Evolutionary conservation across 2,888 invertebrate species (phyloP).

Genomic region (Macrostomum cliftonense): DNA sequence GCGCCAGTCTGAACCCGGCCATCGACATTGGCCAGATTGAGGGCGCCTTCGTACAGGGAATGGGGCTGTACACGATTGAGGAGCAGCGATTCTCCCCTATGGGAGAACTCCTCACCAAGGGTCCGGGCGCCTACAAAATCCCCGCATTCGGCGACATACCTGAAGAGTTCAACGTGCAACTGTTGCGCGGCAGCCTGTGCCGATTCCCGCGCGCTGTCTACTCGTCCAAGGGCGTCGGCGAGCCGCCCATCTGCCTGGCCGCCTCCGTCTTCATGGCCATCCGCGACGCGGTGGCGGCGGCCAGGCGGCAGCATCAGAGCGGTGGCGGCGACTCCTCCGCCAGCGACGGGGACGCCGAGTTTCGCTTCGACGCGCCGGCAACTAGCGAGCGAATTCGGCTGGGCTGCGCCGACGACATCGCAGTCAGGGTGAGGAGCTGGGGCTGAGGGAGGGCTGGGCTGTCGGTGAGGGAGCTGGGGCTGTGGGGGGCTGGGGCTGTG

Average conservation of each 20-base stretch:
- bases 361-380: constrained; percentile 57
- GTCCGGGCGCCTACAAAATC: constrained; percentile 80
- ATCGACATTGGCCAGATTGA: constrained; percentile 27
- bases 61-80: constrained; percentile 1
- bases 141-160: constrained; percentile 83
- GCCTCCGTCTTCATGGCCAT: constrained; percentile 73
- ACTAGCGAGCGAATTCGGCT: constrained; percentile 70
- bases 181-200: constrained; percentile 42
- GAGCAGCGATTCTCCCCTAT: constrained; percentile 57
- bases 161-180: constrained; percentile 68
- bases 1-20: constrained; percentile 22
- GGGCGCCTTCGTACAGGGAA: constrained; percentile 21
- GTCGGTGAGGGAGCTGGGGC: no score
- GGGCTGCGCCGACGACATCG: constrained; percentile 57
- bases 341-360: constrained; percentile 31
- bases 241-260: constrained; percentile 77
- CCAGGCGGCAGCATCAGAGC: constrained; percentile 40
- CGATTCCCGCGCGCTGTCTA: constrained; percentile 75
- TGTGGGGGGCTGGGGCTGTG: no score
- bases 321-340: constrained; percentile 51
- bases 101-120: constrained; percentile 61
- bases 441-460: no score
- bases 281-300: constrained; percentile 57
- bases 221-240: constrained; percentile 88
- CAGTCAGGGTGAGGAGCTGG: neutral